Conservation (phyloP, 2,888 invertebrate genomes). For the Euphydryas editha region DNA sequence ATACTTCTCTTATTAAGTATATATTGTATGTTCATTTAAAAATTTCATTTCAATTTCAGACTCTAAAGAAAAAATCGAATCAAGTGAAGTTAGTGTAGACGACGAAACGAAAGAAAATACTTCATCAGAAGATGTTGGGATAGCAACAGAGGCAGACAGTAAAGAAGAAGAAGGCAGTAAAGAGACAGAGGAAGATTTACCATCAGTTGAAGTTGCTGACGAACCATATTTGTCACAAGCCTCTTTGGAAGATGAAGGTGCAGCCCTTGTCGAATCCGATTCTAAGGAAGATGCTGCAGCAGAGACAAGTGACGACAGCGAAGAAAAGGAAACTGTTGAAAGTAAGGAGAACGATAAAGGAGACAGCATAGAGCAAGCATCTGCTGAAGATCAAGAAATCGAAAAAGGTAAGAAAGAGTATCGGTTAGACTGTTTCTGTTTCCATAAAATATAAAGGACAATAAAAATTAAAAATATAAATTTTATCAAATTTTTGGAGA, state of each 20-base stretch:
- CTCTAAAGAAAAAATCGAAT: constrained; percentile 78
- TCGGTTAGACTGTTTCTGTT: too few species aligned
- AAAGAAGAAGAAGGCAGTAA: constrained; percentile 57
- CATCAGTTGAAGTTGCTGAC: constrained; percentile 76
- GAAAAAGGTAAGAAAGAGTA: constrained; percentile 62
- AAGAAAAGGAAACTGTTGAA: constrained; percentile 56
- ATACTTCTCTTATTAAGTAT: too few species aligned
- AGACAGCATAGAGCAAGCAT: constrained; percentile 68
- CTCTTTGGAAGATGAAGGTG: constrained; percentile 74
- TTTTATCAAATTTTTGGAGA: too few species aligned
- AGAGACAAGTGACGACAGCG: constrained; percentile 63
- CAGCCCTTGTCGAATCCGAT: constrained; percentile 61
- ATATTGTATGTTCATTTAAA: background rate
- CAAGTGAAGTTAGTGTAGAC: constrained; percentile 77
- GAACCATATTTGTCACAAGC: constrained; percentile 77
- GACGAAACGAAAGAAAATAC: constrained; percentile 73
- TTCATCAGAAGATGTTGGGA: constrained; percentile 69
- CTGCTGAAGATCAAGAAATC: constrained; percentile 76
- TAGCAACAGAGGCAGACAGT: constrained; percentile 56
- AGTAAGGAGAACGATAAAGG: constrained; percentile 59
- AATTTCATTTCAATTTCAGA: constrained; percentile 56
- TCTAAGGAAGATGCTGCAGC: constrained; percentile 64
- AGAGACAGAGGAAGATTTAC: constrained; percentile 63
- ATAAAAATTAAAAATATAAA: too few species aligned
- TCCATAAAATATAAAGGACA: too few species aligned